These are phyloP conservation scores for Urocitellus parryii DNA, from an alignment of 2,113 vertebrate species.

Conservation along the genomic window DNA sequence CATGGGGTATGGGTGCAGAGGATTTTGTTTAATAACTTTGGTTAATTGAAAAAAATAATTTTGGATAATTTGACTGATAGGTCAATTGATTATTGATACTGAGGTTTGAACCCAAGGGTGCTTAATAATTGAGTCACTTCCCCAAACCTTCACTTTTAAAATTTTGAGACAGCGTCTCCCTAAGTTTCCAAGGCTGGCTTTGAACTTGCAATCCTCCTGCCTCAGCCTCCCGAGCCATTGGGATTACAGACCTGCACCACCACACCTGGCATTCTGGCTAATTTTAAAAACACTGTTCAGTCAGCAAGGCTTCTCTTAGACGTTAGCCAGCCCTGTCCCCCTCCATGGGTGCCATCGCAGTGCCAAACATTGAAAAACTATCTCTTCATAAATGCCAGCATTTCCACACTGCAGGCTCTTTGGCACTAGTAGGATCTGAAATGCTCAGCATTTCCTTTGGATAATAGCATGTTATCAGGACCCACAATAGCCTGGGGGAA, in stretches of 20 bases:
- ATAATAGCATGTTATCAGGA: background rate
- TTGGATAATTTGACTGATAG: background rate
- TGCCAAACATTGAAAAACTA: background rate
- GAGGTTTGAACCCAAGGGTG: no score
- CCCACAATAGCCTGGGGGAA: background rate
- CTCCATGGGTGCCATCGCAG: background rate
- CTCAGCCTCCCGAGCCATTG: no score
- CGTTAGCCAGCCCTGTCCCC: background rate
- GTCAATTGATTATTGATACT: no score
- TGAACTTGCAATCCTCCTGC: no score
- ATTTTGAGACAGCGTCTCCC: no score
- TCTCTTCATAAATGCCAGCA: background rate
- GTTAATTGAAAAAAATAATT: background rate
- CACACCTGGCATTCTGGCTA: no score
- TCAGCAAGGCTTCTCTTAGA: background rate
- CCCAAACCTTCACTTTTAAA: no score
- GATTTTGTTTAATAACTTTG: background rate
- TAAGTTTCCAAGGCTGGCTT: no score
- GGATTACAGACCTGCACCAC: no score
- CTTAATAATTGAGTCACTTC: no score
- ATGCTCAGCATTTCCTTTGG: background rate
- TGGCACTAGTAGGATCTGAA: background rate
- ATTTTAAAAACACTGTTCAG: background rate
- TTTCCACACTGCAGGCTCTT: background rate
- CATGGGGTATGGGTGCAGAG: background rate